Conservation (phyloP, 2,888 invertebrate species). For the Archaeoteleia sp. region DNA sequence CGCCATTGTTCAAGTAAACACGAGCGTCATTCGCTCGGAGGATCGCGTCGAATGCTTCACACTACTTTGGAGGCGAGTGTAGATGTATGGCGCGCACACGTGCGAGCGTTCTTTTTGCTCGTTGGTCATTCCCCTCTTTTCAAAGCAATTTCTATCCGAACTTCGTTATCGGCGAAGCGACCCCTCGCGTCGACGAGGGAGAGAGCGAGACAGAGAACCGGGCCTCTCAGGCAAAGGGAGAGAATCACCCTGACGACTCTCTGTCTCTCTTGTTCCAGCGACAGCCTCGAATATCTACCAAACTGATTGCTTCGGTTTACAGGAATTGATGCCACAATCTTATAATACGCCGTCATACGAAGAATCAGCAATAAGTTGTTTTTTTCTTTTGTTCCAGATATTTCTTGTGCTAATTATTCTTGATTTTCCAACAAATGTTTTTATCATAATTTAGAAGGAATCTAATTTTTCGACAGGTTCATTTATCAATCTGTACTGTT, state of each 20-base stretch:
- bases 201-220: too few relatives aligned
- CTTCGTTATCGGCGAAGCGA: slow-evolving; percentile 49
- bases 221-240: slow-evolving; percentile 29
- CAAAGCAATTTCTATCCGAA: slow-evolving; percentile 49
- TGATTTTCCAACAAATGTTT: too few relatives aligned
- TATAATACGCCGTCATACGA: slow-evolving; percentile 5
- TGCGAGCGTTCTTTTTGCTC: slow-evolving; percentile 26
- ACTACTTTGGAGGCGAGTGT: too few relatives aligned
- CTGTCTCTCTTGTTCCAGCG: too few relatives aligned
- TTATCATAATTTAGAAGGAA: too few relatives aligned
- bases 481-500: too few relatives aligned
- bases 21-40: slow-evolving; percentile 18
- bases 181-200: slow-evolving; percentile 36
- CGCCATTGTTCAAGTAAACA: too few relatives aligned
- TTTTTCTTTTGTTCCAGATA: too few relatives aligned
- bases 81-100: too few relatives aligned
- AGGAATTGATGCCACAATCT: slow-evolving; percentile 29
- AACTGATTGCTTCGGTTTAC: slow-evolving; percentile 39
- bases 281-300: slow-evolving; percentile 26
- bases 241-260: slow-evolving; percentile 27
- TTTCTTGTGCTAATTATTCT: too few relatives aligned
- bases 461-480: too few relatives aligned
- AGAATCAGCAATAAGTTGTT: not conserved
- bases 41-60: slow-evolving; percentile 31
- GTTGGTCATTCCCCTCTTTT: slow-evolving; percentile 45